Percentiles rank a stretch among this genome's conserved stretches.
These are phyloP conservation scores for Pseudomugil tenellus DNA, from an alignment of 2,797 vertebrate genomes.

Conservation along the genomic window DNA sequence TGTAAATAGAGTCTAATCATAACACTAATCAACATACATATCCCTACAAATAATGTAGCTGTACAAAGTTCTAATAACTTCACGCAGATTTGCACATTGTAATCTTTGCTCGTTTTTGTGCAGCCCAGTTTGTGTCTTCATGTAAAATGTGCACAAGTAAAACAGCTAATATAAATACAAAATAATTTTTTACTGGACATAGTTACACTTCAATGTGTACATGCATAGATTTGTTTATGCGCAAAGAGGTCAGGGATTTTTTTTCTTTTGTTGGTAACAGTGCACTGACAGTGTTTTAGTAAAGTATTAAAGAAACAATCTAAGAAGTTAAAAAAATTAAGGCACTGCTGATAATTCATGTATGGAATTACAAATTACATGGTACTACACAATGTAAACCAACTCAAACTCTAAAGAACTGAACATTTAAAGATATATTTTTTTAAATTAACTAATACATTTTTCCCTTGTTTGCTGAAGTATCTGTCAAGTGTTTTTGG, in stretches of 20 bases:
- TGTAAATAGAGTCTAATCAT: no score
- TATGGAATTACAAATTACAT: not conserved
- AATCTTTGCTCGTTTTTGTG: not conserved
- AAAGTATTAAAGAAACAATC: not conserved
- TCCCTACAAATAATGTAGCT: not conserved
- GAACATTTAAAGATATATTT: no score
- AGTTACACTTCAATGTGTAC: not conserved
- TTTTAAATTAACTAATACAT: no score
- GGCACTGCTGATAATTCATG: not conserved
- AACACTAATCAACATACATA: no score
- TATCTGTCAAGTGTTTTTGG: no score
- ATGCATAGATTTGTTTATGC: not conserved
- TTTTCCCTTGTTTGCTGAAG: no score
- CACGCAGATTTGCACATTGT: not conserved
- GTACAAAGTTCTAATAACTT: not conserved
- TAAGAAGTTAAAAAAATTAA: not conserved
- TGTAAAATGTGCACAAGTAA: not conserved
- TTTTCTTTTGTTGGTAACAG: not conserved
- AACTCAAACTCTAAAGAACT: no score
- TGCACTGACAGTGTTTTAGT: not conserved
- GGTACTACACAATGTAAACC: no score
- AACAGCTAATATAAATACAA: not conserved
- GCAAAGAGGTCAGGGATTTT: not conserved
- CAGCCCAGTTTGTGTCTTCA: not conserved
- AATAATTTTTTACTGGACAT: not conserved